Evolutionary conservation across 1,140 invertebrate genomes (phyloP).

Genomic region (Telenomus remus): DNA sequence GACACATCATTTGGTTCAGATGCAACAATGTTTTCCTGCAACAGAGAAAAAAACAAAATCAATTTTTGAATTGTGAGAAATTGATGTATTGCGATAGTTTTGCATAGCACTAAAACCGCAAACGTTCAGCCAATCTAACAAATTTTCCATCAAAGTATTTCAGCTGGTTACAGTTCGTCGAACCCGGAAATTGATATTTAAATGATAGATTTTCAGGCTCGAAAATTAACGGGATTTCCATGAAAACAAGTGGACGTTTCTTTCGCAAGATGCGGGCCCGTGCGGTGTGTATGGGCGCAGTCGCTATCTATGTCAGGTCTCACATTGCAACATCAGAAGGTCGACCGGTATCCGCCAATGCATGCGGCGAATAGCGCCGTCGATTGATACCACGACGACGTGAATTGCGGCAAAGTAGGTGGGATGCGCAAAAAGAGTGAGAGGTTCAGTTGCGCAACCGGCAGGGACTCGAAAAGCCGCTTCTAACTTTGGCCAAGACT

Average conservation of each 20-base stretch:
- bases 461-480: slow-evolving; percentile 49
- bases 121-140: too few relatives aligned
- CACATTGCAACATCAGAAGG: slow-evolving; percentile 73
- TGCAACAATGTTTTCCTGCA: slow-evolving; percentile 82
- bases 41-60: slow-evolving; percentile 71
- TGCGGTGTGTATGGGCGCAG: slow-evolving; percentile 57
- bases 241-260: slow-evolving; percentile 38
- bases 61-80: neutral
- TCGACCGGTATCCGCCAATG: slow-evolving; percentile 70
- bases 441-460: slow-evolving; percentile 49
- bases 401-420: slow-evolving; percentile 47
- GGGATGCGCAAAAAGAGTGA: slow-evolving; percentile 59
- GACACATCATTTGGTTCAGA: slow-evolving; percentile 81
- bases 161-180: neutral
- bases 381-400: slow-evolving; percentile 56
- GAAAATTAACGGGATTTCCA: slow-evolving; percentile 55
- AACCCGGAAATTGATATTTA: neutral
- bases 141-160: too few relatives aligned
- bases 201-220: slow-evolving; percentile 4
- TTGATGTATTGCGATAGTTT: neutral
- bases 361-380: slow-evolving; percentile 60
- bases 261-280: slow-evolving; percentile 58
- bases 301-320: slow-evolving; percentile 73
- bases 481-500: slow-evolving; percentile 52
- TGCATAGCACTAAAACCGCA: too few relatives aligned